These are phyloP conservation scores for Dusona sp. DNA, from an alignment of 2,888 invertebrate genomes.

Conservation along the genomic window DNA sequence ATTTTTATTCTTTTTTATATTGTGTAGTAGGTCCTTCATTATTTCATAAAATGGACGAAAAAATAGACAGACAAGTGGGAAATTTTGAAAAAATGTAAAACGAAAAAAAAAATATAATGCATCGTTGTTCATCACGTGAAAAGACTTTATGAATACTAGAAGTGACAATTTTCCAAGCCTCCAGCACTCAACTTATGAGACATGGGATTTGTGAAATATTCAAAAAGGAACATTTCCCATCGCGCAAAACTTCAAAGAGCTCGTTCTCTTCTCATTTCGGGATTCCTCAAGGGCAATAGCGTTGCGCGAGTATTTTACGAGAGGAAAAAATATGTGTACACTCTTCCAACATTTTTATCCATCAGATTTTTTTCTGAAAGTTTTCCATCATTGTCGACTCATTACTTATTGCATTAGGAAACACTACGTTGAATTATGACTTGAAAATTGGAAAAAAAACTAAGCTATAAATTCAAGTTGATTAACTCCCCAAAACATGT, in stretches of 20 bases:
- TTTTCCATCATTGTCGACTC: background rate
- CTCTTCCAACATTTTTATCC: background rate
- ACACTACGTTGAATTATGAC: background rate
- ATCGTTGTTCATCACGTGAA: constrained; percentile 34
- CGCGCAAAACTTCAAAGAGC: constrained; percentile 53
- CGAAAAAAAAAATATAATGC: constrained; percentile 9
- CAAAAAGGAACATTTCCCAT: constrained; percentile 41
- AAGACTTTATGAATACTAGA: constrained; percentile 42
- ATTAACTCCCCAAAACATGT: background rate
- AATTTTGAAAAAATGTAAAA: constrained; percentile 9
- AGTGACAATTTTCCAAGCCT: constrained; percentile 44
- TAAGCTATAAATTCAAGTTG: background rate
- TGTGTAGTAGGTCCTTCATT: background rate
- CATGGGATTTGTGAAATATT: constrained; percentile 60
- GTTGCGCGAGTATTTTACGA: background rate
- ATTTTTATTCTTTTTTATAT: background rate
- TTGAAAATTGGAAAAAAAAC: background rate
- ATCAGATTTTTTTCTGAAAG: background rate
- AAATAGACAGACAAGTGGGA: background rate
- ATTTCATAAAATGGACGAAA: background rate
- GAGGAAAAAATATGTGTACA: background rate
- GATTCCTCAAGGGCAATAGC: constrained; percentile 41
- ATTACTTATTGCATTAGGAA: background rate
- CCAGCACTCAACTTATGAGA: constrained; percentile 61
- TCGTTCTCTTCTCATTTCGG: constrained; percentile 7